Evolutionary conservation across 2,113 vertebrate genomes (phyloP), one percentile per base, ranked within the genome.

Genomic region (Entelurus aequoreus): DNA sequence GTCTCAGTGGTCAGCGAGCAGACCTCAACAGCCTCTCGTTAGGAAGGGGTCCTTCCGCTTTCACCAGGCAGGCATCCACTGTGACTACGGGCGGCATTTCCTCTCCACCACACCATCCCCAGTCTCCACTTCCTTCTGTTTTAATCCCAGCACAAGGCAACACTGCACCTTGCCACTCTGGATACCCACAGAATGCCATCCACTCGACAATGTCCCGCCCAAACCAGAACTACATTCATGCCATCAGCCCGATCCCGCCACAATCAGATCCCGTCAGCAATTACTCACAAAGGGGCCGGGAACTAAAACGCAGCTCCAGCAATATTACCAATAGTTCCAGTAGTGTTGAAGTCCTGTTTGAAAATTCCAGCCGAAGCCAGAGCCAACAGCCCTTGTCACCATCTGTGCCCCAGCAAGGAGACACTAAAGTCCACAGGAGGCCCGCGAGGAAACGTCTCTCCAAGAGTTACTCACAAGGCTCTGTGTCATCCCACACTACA

Each of bases 381-480:
- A 88, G 90, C 80, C 88, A 92, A 61, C 91, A 92, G 62, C 89
- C 83, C 14, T 21, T 83, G 56, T 70, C 88, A 28, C 60, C 84
- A 63, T 82, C 81, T 6, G 52, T 62, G 38, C 55, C 76, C 58
- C 91, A 66, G 74, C 87, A 87, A 67, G 84, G 84, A 2, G 91
- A 93, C 59, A 83, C 84, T 66, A 92, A 91, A 82, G 84, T 78
- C 0, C 93, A 94, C 72, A 90, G 88, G 61, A 92, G 64, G 65
- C 90, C 92, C 7, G 81, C 92, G 28, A 92, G 93, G 68, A 94
- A 92, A 88, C 94, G 90, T 73, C 84, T 98, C 66, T 94, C 92
- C 19, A 96, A 97, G 90, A 95, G 94, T 86, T 93, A 90, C 80
- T 96, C 95, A 54, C 95, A 96, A 83, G 92, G 92, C 50, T 95